These are phyloP conservation scores for Atta colombica DNA, from an alignment of 1,140 invertebrate genomes.

Conservation along the genomic window DNA sequence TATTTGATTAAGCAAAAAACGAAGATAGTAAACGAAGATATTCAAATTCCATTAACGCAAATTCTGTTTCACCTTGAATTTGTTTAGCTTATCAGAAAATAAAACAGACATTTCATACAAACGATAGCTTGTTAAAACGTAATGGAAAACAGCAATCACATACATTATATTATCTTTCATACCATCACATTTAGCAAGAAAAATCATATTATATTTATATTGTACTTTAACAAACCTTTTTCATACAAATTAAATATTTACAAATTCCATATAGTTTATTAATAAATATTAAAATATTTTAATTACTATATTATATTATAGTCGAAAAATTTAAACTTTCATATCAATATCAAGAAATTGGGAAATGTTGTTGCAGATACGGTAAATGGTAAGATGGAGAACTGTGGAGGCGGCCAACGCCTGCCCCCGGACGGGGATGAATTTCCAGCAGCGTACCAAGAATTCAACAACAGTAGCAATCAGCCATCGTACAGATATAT, in stretches of 20 bases:
- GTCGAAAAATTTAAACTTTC: neutral
- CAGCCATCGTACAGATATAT: constrained; percentile 66
- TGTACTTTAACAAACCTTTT: neutral
- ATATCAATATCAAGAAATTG: neutral
- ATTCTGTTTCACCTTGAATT: constrained; percentile 35
- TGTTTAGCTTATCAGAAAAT: constrained; percentile 45
- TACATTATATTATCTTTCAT: neutral
- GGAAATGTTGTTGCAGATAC: constrained; percentile 72
- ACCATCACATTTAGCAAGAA: neutral
- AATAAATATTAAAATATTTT: constrained; percentile 12
- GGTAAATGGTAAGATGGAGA: constrained; percentile 85
- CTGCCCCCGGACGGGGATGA: constrained; percentile 96
- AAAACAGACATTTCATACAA: constrained; percentile 26
- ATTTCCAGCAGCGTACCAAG: constrained; percentile 92
- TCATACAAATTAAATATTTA: neutral
- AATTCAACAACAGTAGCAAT: constrained; percentile 85
- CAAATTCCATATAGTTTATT: neutral
- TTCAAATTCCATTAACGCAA: constrained; percentile 24
- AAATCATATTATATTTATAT: neutral
- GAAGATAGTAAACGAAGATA: neutral
- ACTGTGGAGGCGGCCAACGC: constrained; percentile 86
- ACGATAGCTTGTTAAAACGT: constrained; percentile 31
- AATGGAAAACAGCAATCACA: neutral
- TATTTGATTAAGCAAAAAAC: neutral
- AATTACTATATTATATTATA: neutral